These are phyloP conservation scores for Cactoblastis cactorum DNA, from an alignment of 2,888 invertebrate genomes.

Conservation along the genomic window DNA sequence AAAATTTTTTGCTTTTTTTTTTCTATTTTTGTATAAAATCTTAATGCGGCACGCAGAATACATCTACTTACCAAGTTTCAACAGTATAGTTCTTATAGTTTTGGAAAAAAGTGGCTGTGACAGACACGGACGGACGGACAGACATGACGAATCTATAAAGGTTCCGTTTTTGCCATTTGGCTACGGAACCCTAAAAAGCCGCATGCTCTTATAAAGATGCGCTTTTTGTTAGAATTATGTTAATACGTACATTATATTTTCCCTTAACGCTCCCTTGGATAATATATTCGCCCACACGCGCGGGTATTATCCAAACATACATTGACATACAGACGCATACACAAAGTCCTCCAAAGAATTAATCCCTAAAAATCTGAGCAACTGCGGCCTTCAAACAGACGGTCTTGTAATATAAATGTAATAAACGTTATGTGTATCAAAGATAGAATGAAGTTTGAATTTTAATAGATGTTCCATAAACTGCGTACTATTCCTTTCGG, in stretches of 20 bases:
- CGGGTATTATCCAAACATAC: background rate
- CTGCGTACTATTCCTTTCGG: constrained; percentile 2
- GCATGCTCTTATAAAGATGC: too few relatives aligned
- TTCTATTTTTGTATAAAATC: too few relatives aligned
- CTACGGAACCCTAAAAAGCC: too few relatives aligned
- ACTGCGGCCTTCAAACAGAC: constrained; percentile 6
- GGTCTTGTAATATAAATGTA: constrained; percentile 11
- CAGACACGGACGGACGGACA: too few relatives aligned
- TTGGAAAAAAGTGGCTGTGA: too few relatives aligned
- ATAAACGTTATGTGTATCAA: constrained; percentile 6
- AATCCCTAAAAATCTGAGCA: constrained; percentile 5
- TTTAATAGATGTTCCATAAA: constrained; percentile 12
- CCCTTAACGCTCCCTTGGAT: background rate
- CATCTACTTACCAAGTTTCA: too few relatives aligned
- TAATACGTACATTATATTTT: background rate
- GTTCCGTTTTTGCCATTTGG: too few relatives aligned
- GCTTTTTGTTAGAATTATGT: too few relatives aligned
- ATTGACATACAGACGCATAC: background rate
- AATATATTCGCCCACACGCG: background rate
- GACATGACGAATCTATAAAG: too few relatives aligned
- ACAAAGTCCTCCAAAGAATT: constrained; percentile 7
- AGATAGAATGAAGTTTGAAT: constrained; percentile 10
- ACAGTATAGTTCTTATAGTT: too few relatives aligned
- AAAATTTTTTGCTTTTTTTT: too few relatives aligned
- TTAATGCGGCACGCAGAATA: too few relatives aligned